phyloP scores from a whole-genome alignment of 2,888 invertebrate genomes.

The Bursaphelenchus okinawaensis region DNA sequence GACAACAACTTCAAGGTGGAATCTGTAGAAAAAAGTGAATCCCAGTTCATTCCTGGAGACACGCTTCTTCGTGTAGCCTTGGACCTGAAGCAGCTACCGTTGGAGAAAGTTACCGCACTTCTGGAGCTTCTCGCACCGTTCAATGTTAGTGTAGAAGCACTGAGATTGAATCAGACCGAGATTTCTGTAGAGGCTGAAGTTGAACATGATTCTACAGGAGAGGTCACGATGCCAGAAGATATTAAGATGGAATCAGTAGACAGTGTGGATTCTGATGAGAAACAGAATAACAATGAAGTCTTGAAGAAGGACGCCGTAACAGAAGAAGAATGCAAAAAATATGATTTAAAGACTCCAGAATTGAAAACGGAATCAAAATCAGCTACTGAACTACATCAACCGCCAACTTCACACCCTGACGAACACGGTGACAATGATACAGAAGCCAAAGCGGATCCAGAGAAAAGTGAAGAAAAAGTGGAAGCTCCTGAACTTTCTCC shows the following conservation, averaged over 20 bases:
- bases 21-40: slow-evolving; percentile 3
- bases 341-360: neutral
- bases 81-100: slow-evolving; percentile 7
- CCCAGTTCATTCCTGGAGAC: slow-evolving; percentile 3
- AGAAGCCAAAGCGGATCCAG: neutral
- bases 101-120: slow-evolving; percentile 13
- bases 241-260: no score
- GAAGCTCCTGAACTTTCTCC: neutral
- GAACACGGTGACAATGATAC: no score
- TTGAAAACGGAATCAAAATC: neutral
- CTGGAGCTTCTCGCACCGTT: slow-evolving; percentile 7
- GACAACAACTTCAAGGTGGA: slow-evolving; percentile 2
- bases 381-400: no score
- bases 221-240: neutral
- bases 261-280: neutral
- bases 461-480: neutral
- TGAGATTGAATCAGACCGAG: slow-evolving; percentile 6
- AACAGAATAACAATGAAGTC: slow-evolving; percentile 1
- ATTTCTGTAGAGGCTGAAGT: slow-evolving; percentile 7
- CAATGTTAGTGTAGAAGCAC: slow-evolving; percentile 2
- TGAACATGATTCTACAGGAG: neutral
- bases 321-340: no score
- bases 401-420: no score
- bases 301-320: neutral
- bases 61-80: neutral